These are phyloP conservation scores for Ridgeia piscesae DNA, from an alignment of 1,140 invertebrate genomes.

Conservation along the genomic window DNA sequence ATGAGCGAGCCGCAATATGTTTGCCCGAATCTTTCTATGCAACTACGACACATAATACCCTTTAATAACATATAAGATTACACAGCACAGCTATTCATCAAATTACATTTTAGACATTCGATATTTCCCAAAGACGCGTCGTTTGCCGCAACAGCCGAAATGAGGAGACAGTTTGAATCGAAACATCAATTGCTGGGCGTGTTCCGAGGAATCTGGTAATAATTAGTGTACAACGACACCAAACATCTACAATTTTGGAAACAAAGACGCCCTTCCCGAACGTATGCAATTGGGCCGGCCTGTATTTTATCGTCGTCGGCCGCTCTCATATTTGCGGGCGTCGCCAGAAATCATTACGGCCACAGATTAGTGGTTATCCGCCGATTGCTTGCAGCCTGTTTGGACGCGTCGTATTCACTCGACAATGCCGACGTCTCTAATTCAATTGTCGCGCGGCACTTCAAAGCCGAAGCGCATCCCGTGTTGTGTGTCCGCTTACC, in stretches of 20 bases:
- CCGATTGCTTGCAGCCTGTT: not conserved
- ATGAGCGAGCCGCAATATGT: not conserved
- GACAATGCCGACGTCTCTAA: not conserved
- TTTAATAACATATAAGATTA: not conserved
- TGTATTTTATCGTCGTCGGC: not conserved
- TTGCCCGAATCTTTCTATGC: not conserved
- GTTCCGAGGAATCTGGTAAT: not conserved
- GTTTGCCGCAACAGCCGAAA: not conserved
- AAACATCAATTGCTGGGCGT: not conserved
- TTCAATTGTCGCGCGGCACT: not conserved
- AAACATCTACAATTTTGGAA: not conserved
- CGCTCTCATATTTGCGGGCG: not conserved
- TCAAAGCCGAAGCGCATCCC: not conserved
- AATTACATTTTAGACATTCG: not conserved
- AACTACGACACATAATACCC: not conserved
- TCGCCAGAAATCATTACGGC: not conserved
- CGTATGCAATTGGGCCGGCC: not conserved
- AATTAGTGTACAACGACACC: not conserved
- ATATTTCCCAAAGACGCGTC: not conserved
- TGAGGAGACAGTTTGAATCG: not conserved
- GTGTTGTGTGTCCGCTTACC: not conserved
- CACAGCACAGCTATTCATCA: not conserved
- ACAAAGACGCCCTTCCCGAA: not conserved
- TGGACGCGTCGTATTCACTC: not conserved
- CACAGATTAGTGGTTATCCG: not conserved